Evolutionary conservation across 2,113 vertebrate species (phyloP).

Genomic region (Craseonycteris thonglongyai): DNA sequence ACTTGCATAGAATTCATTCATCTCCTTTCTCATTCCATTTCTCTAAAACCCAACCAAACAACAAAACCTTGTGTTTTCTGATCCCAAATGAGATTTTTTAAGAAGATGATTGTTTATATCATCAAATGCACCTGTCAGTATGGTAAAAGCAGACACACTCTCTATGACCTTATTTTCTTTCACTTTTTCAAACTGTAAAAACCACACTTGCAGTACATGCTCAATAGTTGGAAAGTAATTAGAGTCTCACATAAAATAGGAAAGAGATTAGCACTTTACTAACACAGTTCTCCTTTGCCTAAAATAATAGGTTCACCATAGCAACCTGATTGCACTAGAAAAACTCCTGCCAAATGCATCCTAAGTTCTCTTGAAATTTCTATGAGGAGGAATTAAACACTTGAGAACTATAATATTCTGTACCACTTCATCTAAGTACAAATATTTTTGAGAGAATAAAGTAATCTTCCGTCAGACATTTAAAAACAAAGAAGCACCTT

Average conservation of each 20-base stretch:
- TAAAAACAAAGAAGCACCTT: background rate
- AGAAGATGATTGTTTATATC: background rate
- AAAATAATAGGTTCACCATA: conserved; percentile 80
- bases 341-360: conserved; percentile 64
- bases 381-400: conserved; percentile 70
- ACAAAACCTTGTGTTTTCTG: background rate
- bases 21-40: background rate
- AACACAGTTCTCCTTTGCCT: conserved; percentile 62
- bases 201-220: conserved; percentile 48
- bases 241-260: conserved; percentile 68
- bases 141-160: conserved; percentile 27
- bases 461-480: conserved; percentile 22
- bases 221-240: conserved; percentile 68
- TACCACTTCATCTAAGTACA: conserved; percentile 34
- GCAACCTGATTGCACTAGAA: conserved; percentile 75
- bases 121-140: background rate
- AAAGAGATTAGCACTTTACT: conserved; percentile 71
- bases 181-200: conserved; percentile 48
- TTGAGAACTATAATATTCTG: conserved; percentile 50
- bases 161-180: conserved; percentile 30
- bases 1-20: background rate
- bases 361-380: conserved; percentile 70
- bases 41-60: background rate
- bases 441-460: conserved; percentile 28
- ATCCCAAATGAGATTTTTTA: background rate